Evolutionary conservation across 2,113 vertebrate species (phyloP), one percentile per base, ranked within the genome.

Genomic region (Bostrychus sinensis): DNA sequence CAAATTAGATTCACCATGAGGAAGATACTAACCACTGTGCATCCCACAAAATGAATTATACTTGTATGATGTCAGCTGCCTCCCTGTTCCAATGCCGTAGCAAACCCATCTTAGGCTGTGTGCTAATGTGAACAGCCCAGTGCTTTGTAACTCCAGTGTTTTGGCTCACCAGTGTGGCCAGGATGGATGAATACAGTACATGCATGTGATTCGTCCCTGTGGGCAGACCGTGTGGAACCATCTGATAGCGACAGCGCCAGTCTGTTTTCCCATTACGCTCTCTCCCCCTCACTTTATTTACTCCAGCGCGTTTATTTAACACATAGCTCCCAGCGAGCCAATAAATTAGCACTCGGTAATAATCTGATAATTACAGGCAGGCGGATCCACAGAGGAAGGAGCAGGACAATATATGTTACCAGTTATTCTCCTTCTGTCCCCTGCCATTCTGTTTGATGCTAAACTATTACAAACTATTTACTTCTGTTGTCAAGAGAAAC

Each of bases 301-400:
- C 89, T 81, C 77, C n/a, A 46, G 67, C 75, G 67, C 66, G 68
- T 89, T 89, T 90, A 89, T 89, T 90, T 90, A 89, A 89, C 89
- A 91, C 81, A 80, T 78, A 86, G 85, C 88, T 89, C 74, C 77
- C 75, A 75, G 90, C 77, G 58, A 88, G 73, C 69, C 82, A 88
- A 90, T 91, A 88, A 89, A 90, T 90, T 88, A 90, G 81, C 86
- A 82, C 87, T 88, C 86, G 87, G 88, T 90, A 90, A 88, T 84
- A 86, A 89, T 86, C 72, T 51, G 81, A 85, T 89, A 89, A 87
- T 87, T 87, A 90, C 67, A 75, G 66, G 56, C 61, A 82, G 45
- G 60, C 45, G 67, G 41, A 70, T 53, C 78, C 20, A 34, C 39
- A 68, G 67, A 75, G 56, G 65, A 70, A 58, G 50, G 42, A 75